Conservation (phyloP, 2,888 invertebrate genomes). For the Caenorhabditis afra region DNA sequence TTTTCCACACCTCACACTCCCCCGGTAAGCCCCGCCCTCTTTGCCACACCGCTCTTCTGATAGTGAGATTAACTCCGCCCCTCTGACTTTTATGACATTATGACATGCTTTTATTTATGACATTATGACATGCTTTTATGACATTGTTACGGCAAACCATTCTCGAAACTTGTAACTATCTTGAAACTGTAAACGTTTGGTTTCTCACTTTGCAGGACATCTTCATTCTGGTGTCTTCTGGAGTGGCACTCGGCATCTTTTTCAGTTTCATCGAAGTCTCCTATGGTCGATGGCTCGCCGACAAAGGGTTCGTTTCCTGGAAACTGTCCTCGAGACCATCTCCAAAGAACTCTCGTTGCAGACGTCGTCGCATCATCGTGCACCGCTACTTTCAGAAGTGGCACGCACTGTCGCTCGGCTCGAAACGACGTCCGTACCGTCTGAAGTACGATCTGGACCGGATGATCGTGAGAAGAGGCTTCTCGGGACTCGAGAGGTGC, state of each 20-base stretch:
- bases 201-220: conserved; percentile 68
- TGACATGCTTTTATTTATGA: too few relatives aligned
- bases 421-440: conserved; percentile 27
- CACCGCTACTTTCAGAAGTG: conserved; percentile 71
- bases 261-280: conserved; percentile 75
- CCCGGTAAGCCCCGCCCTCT: too few relatives aligned
- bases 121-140: too few relatives aligned
- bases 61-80: too few relatives aligned
- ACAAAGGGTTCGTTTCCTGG: conserved; percentile 59
- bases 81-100: too few relatives aligned
- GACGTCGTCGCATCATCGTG: conserved; percentile 70
- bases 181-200: background rate
- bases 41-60: too few relatives aligned
- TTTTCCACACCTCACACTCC: too few relatives aligned
- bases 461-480: conserved; percentile 65
- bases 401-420: conserved; percentile 52
- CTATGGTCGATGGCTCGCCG: conserved; percentile 68
- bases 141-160: background rate
- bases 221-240: conserved; percentile 75
- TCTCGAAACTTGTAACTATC: too few relatives aligned
- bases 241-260: conserved; percentile 72
- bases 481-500: conserved; percentile 61
- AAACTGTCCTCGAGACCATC: too few relatives aligned
- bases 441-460: conserved; percentile 57
- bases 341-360: conserved; percentile 47